phyloP scores from a whole-genome alignment of 2,888 invertebrate genomes.

The Lithophane semibrunnea region DNA sequence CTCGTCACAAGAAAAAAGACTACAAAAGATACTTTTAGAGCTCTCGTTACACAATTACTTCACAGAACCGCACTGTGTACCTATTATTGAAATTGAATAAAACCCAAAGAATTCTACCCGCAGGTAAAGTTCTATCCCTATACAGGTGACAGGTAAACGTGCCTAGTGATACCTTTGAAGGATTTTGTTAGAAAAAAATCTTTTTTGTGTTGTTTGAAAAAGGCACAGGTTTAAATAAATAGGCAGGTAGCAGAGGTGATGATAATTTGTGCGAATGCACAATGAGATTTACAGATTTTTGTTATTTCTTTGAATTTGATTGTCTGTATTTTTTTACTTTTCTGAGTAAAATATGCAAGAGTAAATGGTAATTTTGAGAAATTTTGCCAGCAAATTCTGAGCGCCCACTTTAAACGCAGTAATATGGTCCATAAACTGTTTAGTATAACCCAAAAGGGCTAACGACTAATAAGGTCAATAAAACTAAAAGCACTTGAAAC shows the following conservation, averaged over 20 bases:
- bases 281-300: constrained; percentile 34
- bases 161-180: constrained; percentile 66
- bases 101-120: constrained; percentile 56
- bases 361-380: background rate
- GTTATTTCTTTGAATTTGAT: constrained; percentile 8
- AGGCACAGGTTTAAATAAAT: constrained; percentile 61
- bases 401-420: background rate
- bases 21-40: constrained; percentile 61
- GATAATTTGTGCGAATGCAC: constrained; percentile 64
- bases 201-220: constrained; percentile 60
- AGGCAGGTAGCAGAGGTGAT: constrained; percentile 61
- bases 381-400: background rate
- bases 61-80: constrained; percentile 53
- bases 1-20: constrained; percentile 54
- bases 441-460: background rate
- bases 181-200: constrained; percentile 62
- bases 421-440: background rate
- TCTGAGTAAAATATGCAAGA: background rate
- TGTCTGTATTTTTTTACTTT: background rate
- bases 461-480: constrained; percentile 13
- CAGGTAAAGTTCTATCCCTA: constrained; percentile 64
- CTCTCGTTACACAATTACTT: constrained; percentile 66
- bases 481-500: constrained; percentile 10
- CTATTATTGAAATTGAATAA: constrained; percentile 67
- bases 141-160: constrained; percentile 64